Evolutionary conservation across 1,140 invertebrate genomes (phyloP).

Genomic region (Leguminivora glycinivorella): DNA sequence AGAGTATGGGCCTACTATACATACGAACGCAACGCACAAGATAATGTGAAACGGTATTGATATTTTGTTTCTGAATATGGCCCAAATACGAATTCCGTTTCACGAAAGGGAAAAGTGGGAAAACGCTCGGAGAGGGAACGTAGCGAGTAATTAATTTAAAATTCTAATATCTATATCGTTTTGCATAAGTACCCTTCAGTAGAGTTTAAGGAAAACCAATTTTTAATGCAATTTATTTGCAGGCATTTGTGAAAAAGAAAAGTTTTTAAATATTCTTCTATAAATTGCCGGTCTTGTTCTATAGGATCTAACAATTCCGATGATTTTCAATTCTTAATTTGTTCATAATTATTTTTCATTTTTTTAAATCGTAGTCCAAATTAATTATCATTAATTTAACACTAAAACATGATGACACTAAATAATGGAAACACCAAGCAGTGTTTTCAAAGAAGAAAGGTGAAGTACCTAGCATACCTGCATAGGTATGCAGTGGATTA

Average conservation of each 20-base stretch:
- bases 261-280: background rate
- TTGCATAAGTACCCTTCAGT: slow-evolving; percentile 11
- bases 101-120: slow-evolving; percentile 54
- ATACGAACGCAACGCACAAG: background rate
- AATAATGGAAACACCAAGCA: no score
- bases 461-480: background rate
- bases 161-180: slow-evolving; percentile 50
- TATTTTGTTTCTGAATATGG: background rate
- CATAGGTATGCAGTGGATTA: slow-evolving; percentile 2
- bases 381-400: no score
- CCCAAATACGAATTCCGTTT: slow-evolving; percentile 55
- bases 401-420: no score
- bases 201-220: slow-evolving; percentile 6
- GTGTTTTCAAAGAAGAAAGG: background rate
- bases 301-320: no score
- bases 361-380: no score
- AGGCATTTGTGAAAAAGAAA: background rate
- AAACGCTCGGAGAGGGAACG: slow-evolving; percentile 46
- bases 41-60: background rate
- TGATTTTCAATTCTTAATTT: no score
- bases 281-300: no score
- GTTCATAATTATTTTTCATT: no score
- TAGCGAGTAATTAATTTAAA: slow-evolving; percentile 62
- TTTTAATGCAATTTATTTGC: background rate
- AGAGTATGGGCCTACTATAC: background rate